Evolutionary conservation across 1,140 invertebrate genomes (phyloP).

Genomic region (Hyposmocoma kahamanoa): DNA sequence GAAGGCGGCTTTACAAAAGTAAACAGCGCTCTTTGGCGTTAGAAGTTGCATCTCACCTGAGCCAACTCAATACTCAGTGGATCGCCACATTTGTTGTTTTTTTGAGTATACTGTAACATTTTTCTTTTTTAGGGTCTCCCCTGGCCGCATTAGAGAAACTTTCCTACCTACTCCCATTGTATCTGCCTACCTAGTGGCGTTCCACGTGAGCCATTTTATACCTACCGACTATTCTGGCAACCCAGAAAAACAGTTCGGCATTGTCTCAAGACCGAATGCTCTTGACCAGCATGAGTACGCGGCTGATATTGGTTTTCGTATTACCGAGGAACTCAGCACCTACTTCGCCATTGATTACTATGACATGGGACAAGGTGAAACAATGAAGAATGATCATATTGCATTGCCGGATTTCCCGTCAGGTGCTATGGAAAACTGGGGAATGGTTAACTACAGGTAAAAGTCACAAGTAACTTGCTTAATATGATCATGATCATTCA

Average conservation of each 20-base stretch:
- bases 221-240: constrained; percentile 33
- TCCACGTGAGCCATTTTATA: constrained; percentile 86
- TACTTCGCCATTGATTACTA: constrained; percentile 70
- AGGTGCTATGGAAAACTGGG: constrained; percentile 81
- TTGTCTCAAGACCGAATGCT: constrained; percentile 51
- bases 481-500: neutral
- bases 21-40: too few species aligned
- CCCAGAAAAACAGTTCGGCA: constrained; percentile 66
- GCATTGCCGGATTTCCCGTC: constrained; percentile 83
- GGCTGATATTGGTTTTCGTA: constrained; percentile 69
- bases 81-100: too few species aligned
- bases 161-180: constrained; percentile 79
- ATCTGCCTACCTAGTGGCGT: constrained; percentile 91
- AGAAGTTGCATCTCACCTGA: too few species aligned
- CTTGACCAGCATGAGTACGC: constrained; percentile 71
- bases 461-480: neutral
- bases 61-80: too few species aligned
- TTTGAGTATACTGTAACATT: too few species aligned
- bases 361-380: constrained; percentile 52
- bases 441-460: constrained; percentile 80
- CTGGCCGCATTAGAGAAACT: constrained; percentile 39
- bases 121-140: constrained; percentile 25
- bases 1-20: too few species aligned
- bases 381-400: constrained; percentile 77
- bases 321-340: constrained; percentile 65